Conservation (phyloP, 2,888 invertebrate genomes). For the Homarus gammarus region DNA sequence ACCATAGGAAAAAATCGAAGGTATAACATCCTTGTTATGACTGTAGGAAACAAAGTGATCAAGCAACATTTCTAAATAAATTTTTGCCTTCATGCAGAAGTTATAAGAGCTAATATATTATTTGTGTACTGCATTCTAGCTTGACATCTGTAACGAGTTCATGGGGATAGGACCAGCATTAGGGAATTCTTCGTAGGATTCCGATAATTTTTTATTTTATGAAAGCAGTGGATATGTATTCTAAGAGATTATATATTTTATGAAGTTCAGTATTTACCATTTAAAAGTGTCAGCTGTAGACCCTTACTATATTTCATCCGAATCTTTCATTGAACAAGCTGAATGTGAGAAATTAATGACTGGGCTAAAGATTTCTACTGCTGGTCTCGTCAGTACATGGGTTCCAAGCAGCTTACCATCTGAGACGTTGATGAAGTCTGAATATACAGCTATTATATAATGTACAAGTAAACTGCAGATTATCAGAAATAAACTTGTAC, state of each 20-base stretch:
- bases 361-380: neutral
- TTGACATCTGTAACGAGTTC: neutral
- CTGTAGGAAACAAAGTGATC: neutral
- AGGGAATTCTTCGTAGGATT: neutral
- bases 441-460: constrained; percentile 21
- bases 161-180: constrained; percentile 2
- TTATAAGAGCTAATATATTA: neutral
- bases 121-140: neutral
- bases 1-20: neutral
- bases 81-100: neutral
- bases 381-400: constrained; percentile 7
- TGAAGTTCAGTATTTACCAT: neutral
- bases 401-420: constrained; percentile 15
- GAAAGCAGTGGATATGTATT: neutral
- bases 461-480: constrained; percentile 45
- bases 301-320: neutral
- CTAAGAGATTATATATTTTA: neutral
- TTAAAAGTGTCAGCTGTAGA: neutral
- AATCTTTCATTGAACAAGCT: neutral
- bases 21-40: neutral
- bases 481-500: constrained; percentile 45
- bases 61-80: neutral
- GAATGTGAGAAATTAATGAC: neutral
- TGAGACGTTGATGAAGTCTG: neutral
- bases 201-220: constrained; percentile 4